These are phyloP conservation scores for Zonotrichia leucophrys DNA, from an alignment of 2,113 vertebrate species.

Conservation along the genomic window DNA sequence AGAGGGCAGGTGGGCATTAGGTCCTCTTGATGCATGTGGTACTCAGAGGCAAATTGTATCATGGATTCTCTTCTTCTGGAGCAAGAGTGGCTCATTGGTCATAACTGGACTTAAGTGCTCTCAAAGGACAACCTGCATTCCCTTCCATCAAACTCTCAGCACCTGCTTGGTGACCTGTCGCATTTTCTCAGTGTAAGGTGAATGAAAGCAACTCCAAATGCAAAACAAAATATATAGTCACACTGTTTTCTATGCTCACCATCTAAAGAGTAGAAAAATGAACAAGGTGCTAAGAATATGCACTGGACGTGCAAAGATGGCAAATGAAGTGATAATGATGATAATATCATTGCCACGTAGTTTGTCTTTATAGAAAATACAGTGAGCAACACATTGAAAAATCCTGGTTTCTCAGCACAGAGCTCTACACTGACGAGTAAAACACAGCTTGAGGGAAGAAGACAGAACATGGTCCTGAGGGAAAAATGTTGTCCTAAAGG, in stretches of 20 bases:
- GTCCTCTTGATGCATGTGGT: not conserved
- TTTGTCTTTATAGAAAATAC: not conserved
- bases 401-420: not conserved
- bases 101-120: not conserved
- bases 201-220: not conserved
- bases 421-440: not conserved
- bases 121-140: not conserved
- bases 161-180: not conserved
- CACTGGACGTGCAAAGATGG: not conserved
- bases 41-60: not conserved
- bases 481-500: not conserved
- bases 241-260: accelerated
- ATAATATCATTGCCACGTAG: not conserved
- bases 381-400: not conserved
- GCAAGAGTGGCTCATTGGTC: not conserved
- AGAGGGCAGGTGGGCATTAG: not conserved
- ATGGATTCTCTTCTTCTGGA: not conserved
- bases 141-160: not conserved
- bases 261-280: not conserved
- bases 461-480: not conserved
- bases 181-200: not conserved
- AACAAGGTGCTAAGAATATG: not conserved
- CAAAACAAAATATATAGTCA: not conserved
- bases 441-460: not conserved
- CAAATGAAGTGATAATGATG: not conserved